These are phyloP conservation scores for Amitus sp. DNA, from an alignment of 2,888 invertebrate genomes.

Conservation along the genomic window DNA sequence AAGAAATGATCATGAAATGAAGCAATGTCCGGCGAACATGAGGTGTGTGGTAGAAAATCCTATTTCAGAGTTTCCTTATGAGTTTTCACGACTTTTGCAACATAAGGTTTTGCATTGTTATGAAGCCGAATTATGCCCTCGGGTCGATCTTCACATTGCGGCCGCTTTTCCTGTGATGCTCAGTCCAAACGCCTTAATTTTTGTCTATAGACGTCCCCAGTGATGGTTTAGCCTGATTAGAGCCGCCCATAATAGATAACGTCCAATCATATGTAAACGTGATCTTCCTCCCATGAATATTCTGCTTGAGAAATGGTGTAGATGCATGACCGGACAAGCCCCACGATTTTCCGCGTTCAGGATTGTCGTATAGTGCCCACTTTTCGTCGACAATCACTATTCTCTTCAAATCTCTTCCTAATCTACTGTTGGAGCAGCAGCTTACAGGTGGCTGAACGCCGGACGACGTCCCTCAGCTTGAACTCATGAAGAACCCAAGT, in stretches of 20 bases:
- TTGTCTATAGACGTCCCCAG: slow-evolving; percentile 17
- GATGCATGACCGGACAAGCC: not conserved
- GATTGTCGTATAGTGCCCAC: slow-evolving; percentile 4
- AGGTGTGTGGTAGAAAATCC: not conserved
- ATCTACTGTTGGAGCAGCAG: slow-evolving; percentile 2
- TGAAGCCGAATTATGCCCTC: slow-evolving; percentile 33
- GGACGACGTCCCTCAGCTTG: slow-evolving; percentile 1
- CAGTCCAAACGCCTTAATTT: slow-evolving; percentile 30
- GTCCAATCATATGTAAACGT: not conserved
- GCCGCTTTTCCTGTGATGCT: slow-evolving; percentile 17
- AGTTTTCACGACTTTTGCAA: slow-evolving; percentile 9
- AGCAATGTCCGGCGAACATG: not conserved
- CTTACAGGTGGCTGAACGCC: slow-evolving; percentile 4
- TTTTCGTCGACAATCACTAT: slow-evolving; percentile 4
- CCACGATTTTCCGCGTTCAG: not conserved
- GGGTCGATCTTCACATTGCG: slow-evolving; percentile 18
- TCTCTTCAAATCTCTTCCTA: not conserved
- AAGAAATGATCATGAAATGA: not conserved
- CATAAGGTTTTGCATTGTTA: slow-evolving; percentile 13
- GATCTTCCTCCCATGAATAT: not conserved
- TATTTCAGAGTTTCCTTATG: slow-evolving; percentile 4
- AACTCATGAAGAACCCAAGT: not conserved
- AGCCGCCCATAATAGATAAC: slow-evolving; percentile 28
- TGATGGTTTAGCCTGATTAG: slow-evolving; percentile 22
- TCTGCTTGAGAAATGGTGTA: not conserved